Conservation (phyloP, 2,113 vertebrate species). For the Crotalus horridus region DNA sequence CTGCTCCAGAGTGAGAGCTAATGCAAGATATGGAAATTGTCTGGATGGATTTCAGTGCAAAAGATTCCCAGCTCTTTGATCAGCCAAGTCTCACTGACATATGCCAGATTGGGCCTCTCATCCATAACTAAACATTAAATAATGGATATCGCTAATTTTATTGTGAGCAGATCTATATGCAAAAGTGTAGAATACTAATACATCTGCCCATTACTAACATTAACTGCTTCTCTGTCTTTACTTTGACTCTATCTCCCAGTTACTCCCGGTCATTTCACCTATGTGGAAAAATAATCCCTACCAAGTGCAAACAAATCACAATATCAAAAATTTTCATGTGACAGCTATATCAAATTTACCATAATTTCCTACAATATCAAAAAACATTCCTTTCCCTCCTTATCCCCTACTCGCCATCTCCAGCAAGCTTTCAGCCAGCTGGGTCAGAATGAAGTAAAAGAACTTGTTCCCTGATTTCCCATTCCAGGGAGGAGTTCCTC, state of each 20-base stretch:
- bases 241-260: neutral
- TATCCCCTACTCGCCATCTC: neutral
- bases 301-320: neutral
- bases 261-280: neutral
- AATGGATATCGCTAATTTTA: neutral
- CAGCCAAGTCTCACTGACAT: neutral
- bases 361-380: neutral
- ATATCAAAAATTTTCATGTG: neutral
- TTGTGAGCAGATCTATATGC: neutral
- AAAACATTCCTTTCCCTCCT: neutral
- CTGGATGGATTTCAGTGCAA: neutral
- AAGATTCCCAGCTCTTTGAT: neutral
- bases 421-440: neutral
- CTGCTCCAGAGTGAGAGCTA: neutral
- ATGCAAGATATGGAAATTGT: neutral
- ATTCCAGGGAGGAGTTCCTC: no score
- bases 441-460: neutral
- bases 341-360: neutral
- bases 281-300: neutral
- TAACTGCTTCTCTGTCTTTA: neutral
- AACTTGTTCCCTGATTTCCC: neutral
- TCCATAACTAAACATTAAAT: neutral
- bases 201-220: neutral
- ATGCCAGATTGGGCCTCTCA: neutral
- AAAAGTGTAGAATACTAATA: neutral